Evolutionary conservation across 1,140 invertebrate species (phyloP).

Genomic region (Papilio polytes): DNA sequence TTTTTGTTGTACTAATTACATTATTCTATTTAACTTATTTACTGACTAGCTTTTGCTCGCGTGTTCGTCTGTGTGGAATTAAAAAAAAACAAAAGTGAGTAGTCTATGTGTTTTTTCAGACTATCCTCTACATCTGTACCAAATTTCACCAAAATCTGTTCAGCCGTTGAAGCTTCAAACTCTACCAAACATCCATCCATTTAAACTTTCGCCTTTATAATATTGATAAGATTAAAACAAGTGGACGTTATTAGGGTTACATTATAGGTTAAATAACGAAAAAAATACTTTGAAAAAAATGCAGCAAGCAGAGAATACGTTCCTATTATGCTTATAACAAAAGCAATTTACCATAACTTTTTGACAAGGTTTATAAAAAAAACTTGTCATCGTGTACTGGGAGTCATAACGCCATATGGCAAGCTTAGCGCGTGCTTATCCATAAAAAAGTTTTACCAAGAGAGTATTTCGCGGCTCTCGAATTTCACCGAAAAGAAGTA

Average conservation of each 20-base stretch:
- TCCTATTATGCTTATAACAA: neutral
- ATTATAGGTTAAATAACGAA: neutral
- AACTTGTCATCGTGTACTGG: neutral
- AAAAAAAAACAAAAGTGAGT: no score
- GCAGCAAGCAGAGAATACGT: neutral
- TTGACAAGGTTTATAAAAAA: neutral
- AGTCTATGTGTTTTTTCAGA: no score
- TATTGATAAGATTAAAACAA: neutral
- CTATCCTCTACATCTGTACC: no score
- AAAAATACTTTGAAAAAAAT: neutral
- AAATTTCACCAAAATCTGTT: no score
- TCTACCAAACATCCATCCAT: no score
- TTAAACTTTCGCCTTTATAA: no score
- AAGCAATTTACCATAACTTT: neutral
- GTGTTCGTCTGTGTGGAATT: no score
- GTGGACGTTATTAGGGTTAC: neutral
- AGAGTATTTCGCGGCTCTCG: constrained; percentile 68
- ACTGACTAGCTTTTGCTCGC: no score
- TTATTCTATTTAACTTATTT: neutral
- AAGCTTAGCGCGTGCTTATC: constrained; percentile 71
- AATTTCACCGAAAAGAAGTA: constrained; percentile 67
- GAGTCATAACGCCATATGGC: constrained; percentile 66
- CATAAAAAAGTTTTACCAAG: constrained; percentile 56
- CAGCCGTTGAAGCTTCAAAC: no score
- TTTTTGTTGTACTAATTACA: neutral